Evolutionary conservation across 2,888 invertebrate genomes (phyloP).

Genomic region (Leptopilina myrica): DNA sequence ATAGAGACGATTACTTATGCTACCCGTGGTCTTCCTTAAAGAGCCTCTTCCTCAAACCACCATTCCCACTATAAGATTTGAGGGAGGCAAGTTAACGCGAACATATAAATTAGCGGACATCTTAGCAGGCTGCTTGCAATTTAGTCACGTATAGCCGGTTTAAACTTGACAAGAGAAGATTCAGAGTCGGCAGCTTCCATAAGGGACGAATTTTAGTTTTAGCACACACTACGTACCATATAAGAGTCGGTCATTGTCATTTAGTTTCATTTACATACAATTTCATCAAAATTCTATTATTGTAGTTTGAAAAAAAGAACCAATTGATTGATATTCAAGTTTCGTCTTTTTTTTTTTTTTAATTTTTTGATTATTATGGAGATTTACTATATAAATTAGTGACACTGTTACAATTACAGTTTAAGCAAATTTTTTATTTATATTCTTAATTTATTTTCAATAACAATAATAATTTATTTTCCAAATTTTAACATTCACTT

Average conservation of each 20-base stretch:
- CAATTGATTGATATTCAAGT: no score
- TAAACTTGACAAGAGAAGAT: constrained; percentile 75
- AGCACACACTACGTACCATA: background rate
- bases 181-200: constrained; percentile 57
- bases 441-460: no score
- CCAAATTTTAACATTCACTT: no score
- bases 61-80: constrained; percentile 53
- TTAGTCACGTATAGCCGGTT: constrained; percentile 76
- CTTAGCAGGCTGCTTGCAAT: constrained; percentile 76
- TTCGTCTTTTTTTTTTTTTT: no score
- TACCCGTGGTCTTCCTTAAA: constrained; percentile 71
- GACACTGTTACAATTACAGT: no score
- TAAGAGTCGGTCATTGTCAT: background rate
- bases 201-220: constrained; percentile 30
- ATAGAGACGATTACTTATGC: constrained; percentile 75
- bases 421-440: no score
- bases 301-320: no score
- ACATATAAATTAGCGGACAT: constrained; percentile 76
- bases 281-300: background rate
- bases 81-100: constrained; percentile 73
- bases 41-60: constrained; percentile 66
- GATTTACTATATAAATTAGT: no score
- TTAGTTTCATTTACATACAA: background rate
- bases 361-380: no score
- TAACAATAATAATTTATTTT: no score